Evolutionary conservation across 2,113 vertebrate species (phyloP), one percentile per base, ranked within the genome.

Genomic region (Etheostoma spectabile): DNA sequence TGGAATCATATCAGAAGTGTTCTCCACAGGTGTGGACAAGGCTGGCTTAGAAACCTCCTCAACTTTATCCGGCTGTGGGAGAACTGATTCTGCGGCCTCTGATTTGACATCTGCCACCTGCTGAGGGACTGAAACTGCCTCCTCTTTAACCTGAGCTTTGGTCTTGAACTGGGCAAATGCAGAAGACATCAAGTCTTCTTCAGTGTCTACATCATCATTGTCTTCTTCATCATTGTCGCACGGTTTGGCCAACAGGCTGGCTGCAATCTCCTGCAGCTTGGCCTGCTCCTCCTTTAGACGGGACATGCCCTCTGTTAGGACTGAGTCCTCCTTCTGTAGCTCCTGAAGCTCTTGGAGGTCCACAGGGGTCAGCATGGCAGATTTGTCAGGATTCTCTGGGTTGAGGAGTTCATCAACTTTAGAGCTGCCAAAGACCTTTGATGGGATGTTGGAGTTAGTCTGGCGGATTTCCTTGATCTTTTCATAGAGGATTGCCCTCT

Each of bases 391-490:
- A 3, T 51, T 84, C 1, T 87, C 88, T 8, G 86, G 38, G 22
- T 79, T 5, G 0, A n/a, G 1, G 19, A 5, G 5, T 1, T 68
- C 53, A 0, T 11, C 19, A 3, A 1, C 10, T 1, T 22, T 3
- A 3, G 68, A 18, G 35, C 3, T 7, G 19, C 12, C 1, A 0
- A 24, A 8, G 15, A 60, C 1, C 21, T 78, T 82, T 0, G 63
- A 19, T 1, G 80, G 18, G 48, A 87, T 6, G 67, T 48, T n/a
- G n/a, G 71, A 13, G 65, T 74, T 89, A 13, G 68, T 12, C 0
- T 12, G 21, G 59, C 96, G 96, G 1, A 97, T 95, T 3, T 97
- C 95, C 91, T 95, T 96, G 79, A 99, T 99, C 94, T 97, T 99
- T 62, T 90, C 92, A 49, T 99, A 99, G 30, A 99, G 93, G 81